These are phyloP conservation scores for Gobiocypris rarus DNA, from an alignment of 2,113 vertebrate genomes.

Conservation along the genomic window DNA sequence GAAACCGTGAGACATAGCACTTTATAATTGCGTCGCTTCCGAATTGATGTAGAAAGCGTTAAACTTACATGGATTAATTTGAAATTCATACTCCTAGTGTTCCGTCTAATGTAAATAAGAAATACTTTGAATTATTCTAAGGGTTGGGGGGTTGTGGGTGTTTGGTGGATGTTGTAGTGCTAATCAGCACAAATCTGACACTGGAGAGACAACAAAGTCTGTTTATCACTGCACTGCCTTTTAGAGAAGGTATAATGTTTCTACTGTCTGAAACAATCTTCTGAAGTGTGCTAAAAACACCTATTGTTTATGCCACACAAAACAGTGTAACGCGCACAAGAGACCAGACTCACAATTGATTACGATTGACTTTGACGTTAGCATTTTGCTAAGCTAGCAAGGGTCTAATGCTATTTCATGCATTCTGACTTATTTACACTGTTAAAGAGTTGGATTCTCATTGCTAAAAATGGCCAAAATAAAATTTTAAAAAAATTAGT, in stretches of 20 bases:
- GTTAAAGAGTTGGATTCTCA: too few species aligned
- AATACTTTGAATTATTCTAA: not conserved
- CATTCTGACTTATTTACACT: too few species aligned
- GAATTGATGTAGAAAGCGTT: not conserved
- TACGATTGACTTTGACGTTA: not conserved
- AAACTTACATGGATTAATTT: conserved; percentile 21
- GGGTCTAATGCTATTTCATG: too few species aligned
- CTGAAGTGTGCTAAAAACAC: not conserved
- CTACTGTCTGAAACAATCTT: conserved; percentile 20
- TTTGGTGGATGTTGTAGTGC: not conserved
- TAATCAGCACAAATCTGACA: conserved; percentile 32
- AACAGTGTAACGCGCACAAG: not conserved
- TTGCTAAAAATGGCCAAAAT: too few species aligned
- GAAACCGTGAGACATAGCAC: conserved; percentile 1
- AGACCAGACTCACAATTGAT: not conserved
- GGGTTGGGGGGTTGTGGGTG: conserved; percentile 3
- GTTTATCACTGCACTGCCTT: conserved; percentile 10
- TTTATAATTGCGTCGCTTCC: conserved; percentile 43
- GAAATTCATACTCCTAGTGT: conserved; percentile 16
- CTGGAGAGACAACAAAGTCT: not conserved
- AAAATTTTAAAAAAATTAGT: too few species aligned
- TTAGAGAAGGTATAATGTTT: conserved; percentile 5
- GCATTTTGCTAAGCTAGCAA: not conserved
- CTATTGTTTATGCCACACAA: not conserved
- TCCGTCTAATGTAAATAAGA: conserved; percentile 25